phyloP scores from a whole-genome alignment of 2,797 vertebrate genomes.

The Adrianichthys oophorus region DNA sequence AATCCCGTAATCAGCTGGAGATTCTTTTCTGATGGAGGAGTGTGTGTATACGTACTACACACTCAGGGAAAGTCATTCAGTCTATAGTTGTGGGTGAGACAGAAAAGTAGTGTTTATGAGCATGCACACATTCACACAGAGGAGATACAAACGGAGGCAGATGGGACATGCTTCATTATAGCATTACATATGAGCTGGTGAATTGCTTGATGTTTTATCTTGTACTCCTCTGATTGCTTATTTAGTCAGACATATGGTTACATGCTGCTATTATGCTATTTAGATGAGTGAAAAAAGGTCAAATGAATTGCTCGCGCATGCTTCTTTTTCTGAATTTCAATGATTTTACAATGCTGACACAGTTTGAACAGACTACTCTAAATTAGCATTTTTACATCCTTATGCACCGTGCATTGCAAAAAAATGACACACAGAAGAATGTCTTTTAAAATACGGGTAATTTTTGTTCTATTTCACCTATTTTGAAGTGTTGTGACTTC shows the following conservation, averaged over 20 bases:
- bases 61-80: conserved; percentile 54
- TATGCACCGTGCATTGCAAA: too few species aligned
- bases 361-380: conserved; percentile 9
- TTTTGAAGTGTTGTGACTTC: too few species aligned
- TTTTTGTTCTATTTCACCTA: too few species aligned
- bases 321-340: conserved; percentile 38
- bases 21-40: conserved; percentile 48
- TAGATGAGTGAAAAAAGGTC: conserved; percentile 57
- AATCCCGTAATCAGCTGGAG: conserved; percentile 56
- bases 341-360: conserved; percentile 28
- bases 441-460: too few species aligned
- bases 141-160: conserved; percentile 51
- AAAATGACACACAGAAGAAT: too few species aligned
- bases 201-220: conserved; percentile 66
- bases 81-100: conserved; percentile 40
- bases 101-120: conserved; percentile 52
- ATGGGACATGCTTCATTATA: conserved; percentile 71
- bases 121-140: conserved; percentile 12
- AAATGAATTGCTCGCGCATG: conserved; percentile 40
- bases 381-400: background rate
- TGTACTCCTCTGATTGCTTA: conserved; percentile 64
- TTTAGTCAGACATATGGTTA: conserved; percentile 68
- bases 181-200: conserved; percentile 53
- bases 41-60: conserved; percentile 34
- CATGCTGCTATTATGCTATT: conserved; percentile 53